Conservation (phyloP, 1,140 invertebrate species). For the Heliconius hewitsoni region DNA sequence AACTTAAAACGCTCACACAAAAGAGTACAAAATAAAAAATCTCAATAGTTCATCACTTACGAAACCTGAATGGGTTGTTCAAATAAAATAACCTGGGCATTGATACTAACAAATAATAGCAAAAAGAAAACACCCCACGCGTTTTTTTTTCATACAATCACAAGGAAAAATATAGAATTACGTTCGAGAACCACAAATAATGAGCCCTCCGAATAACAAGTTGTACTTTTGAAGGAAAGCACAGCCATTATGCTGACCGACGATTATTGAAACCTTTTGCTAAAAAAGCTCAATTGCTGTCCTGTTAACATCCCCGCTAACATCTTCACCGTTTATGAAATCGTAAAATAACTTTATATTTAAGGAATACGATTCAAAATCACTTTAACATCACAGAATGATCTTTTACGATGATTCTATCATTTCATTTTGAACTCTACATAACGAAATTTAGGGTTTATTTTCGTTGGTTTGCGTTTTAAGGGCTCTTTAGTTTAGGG, state of each 20-base stretch:
- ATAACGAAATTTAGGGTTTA: slow-evolving; percentile 38
- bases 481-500: slow-evolving; percentile 56
- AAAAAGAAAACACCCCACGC: not conserved
- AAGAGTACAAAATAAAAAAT: not conserved
- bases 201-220: slow-evolving; percentile 43
- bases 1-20: not conserved
- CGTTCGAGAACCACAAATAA: slow-evolving; percentile 37
- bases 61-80: slow-evolving; percentile 3
- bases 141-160: not conserved
- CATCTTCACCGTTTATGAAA: slow-evolving; percentile 33
- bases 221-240: slow-evolving; percentile 44
- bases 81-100: slow-evolving; percentile 34
- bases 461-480: slow-evolving; percentile 43
- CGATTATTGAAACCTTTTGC: slow-evolving; percentile 45
- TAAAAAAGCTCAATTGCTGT: slow-evolving; percentile 37
- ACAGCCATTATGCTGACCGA: slow-evolving; percentile 43
- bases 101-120: slow-evolving; percentile 36
- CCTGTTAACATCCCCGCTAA: slow-evolving; percentile 34
- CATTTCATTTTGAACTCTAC: slow-evolving; percentile 39
- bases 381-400: not conserved
- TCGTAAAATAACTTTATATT: slow-evolving; percentile 28
- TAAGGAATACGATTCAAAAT: slow-evolving; percentile 25
- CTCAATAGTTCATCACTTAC: slow-evolving; percentile 15
- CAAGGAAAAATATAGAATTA: slow-evolving; percentile 41
- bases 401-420: slow-evolving; percentile 35